Evolutionary conservation across 2,888 invertebrate species (phyloP), one percentile per base, ranked within the genome.

Genomic region (Acleris sparsana): DNA sequence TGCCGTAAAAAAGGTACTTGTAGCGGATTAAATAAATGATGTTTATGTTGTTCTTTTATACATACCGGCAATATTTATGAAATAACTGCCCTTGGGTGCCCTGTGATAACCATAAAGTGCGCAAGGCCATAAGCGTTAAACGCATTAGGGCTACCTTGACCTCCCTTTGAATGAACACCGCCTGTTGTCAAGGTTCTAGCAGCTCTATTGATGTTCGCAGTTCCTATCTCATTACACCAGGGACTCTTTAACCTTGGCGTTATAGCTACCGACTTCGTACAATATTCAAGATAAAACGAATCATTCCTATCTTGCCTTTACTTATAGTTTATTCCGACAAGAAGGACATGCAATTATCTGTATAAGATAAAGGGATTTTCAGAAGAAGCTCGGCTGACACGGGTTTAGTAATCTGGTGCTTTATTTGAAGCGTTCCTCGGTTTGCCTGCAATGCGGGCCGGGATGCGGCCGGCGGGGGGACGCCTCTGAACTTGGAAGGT

Each of bases 401-500:
- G 70, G 73, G 75, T 73, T 71, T 73, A 72, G 72, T 77, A 76
- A 75, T 80, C 78, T 80, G 72, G 73, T 77, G 81, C 73, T 77
- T 83, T 82, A 84, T 84, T 80, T 73, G 72, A 73, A 74, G 76
- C 75, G 85, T 84, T 84, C 84, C 84, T 87, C 83, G 84, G 81
- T 81, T 84, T 81, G 82, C 83, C 92, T 90, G 92, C 92, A 92
- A 84, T 91, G 91, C 92, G 90, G 89, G 79, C 71, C 73, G 80
- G 78, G 83, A 82, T 78, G 78, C 75, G 76, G 71, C 75, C 75
- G 73, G 70, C 70, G 69, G 71, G 73, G 69, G 69, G 72, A 75
- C 77, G 77, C 75, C 78, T 81, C 79, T 83, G 82, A 87, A 87
- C 84, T 87, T 88, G 84, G 83, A 89, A 90, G 90, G 90, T 89